A percentile compares a stretch with the other conserved stretches of the same genome.
phyloP scores from a whole-genome alignment of 1,140 invertebrate species.

The Maniola jurtina region DNA sequence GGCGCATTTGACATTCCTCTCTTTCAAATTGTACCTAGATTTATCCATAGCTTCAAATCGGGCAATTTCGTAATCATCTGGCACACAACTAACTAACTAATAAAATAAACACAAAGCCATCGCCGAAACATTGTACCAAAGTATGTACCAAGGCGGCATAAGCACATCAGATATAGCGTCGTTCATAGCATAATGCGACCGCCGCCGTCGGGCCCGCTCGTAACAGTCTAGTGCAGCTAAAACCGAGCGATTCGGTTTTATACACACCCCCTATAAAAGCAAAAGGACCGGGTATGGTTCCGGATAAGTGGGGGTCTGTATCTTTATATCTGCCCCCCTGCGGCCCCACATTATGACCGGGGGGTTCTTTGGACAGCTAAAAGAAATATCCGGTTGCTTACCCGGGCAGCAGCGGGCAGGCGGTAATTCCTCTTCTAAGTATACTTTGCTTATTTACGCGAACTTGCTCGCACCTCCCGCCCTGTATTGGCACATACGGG shows the following conservation, averaged over 20 bases:
- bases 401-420: slow-evolving; percentile 51
- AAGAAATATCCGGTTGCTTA: slow-evolving; percentile 77
- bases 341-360: slow-evolving; percentile 70
- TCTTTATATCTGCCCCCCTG: slow-evolving; percentile 73
- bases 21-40: too few species aligned
- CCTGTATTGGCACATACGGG: slow-evolving; percentile 40
- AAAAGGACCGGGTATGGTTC: slow-evolving; percentile 76
- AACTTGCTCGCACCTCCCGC: slow-evolving; percentile 55
- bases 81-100: slow-evolving; percentile 22
- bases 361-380: slow-evolving; percentile 75
- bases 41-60: too few species aligned
- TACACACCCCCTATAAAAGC: slow-evolving; percentile 79
- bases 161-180: slow-evolving; percentile 67
- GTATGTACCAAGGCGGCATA: slow-evolving; percentile 59
- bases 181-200: slow-evolving; percentile 71
- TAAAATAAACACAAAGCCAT: slow-evolving; percentile 52
- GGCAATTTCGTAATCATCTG: not conserved
- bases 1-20: too few species aligned
- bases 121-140: slow-evolving; percentile 62
- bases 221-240: slow-evolving; percentile 63
- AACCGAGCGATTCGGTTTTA: slow-evolving; percentile 73
- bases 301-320: slow-evolving; percentile 78
- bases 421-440: slow-evolving; percentile 70
- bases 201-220: slow-evolving; percentile 66
- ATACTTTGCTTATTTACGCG: slow-evolving; percentile 70